Evolutionary conservation across 2,797 vertebrate species (phyloP).

Genomic region (Artibeus jamaicensis): DNA sequence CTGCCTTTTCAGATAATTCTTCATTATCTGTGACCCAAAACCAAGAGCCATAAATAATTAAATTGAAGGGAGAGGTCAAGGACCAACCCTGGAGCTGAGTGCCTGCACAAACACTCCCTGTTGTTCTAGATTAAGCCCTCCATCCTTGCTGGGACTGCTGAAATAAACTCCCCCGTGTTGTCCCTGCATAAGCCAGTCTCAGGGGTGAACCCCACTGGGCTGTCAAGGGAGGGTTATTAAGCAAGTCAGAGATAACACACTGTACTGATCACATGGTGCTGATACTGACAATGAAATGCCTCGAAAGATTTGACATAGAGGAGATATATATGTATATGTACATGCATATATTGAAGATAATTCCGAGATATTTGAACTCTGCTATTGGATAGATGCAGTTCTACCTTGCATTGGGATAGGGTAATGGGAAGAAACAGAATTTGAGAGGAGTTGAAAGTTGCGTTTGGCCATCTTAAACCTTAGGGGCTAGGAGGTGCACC

Average conservation of each 20-base stretch:
- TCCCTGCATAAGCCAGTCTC: neutral
- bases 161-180: neutral
- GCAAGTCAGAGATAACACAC: neutral
- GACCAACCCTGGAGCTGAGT: neutral
- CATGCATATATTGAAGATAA: neutral
- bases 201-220: neutral
- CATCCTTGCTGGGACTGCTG: neutral
- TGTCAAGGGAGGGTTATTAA: neutral
- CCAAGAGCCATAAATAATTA: neutral
- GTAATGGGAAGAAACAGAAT: neutral
- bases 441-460: neutral
- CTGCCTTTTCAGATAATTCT: neutral
- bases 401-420: neutral
- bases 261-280: neutral
- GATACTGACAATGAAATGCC: neutral
- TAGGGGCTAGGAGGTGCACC: neutral
- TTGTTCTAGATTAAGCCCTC: neutral
- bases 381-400: no score
- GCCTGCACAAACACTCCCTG: neutral
- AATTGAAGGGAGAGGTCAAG: neutral
- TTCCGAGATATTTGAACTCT: neutral
- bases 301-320: neutral
- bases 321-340: neutral
- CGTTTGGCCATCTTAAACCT: neutral
- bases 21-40: neutral